Percentiles rank a stretch among this genome's conserved stretches.
Evolutionary conservation across 2,888 invertebrate genomes (phyloP).

Genomic region (Caenorhabditis sp.): DNA sequence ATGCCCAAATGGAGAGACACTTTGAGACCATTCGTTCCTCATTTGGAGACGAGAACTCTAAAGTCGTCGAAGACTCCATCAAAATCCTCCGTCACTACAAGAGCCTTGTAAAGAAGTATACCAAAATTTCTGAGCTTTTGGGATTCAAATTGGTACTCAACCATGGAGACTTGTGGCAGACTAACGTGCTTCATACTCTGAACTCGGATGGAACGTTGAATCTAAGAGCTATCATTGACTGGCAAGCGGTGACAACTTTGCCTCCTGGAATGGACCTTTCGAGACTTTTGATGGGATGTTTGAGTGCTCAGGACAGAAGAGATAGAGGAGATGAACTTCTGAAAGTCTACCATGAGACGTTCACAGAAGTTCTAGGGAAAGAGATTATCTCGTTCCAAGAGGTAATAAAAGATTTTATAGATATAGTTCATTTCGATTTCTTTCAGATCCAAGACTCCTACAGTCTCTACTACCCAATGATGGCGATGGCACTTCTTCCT

Average conservation of each 20-base stretch:
- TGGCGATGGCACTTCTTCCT: slow-evolving; percentile 13
- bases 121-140: slow-evolving; percentile 14
- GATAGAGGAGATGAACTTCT: slow-evolving; percentile 12
- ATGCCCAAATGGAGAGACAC: not conserved
- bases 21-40: not conserved
- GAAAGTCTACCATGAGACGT: slow-evolving; percentile 12
- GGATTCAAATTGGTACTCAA: slow-evolving; percentile 22
- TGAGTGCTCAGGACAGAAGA: slow-evolving; percentile 19
- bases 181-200: slow-evolving; percentile 33
- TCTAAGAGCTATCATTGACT: slow-evolving; percentile 51
- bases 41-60: slow-evolving; percentile 8
- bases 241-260: slow-evolving; percentile 14
- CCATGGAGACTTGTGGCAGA: slow-evolving; percentile 53
- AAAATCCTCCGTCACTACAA: not conserved
- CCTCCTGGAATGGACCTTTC: slow-evolving; percentile 32
- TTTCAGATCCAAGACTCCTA: slow-evolving; percentile 34
- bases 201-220: slow-evolving; percentile 25
- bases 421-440: not conserved
- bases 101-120: not conserved
- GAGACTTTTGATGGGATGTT: slow-evolving; percentile 30
- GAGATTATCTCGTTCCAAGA: slow-evolving; percentile 19
- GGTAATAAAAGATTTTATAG: not conserved
- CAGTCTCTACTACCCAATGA: slow-evolving; percentile 17
- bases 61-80: slow-evolving; percentile 7
- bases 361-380: not conserved